Evolutionary conservation across 2,797 vertebrate species (phyloP).

Genomic region (Pristis pectinata): DNA sequence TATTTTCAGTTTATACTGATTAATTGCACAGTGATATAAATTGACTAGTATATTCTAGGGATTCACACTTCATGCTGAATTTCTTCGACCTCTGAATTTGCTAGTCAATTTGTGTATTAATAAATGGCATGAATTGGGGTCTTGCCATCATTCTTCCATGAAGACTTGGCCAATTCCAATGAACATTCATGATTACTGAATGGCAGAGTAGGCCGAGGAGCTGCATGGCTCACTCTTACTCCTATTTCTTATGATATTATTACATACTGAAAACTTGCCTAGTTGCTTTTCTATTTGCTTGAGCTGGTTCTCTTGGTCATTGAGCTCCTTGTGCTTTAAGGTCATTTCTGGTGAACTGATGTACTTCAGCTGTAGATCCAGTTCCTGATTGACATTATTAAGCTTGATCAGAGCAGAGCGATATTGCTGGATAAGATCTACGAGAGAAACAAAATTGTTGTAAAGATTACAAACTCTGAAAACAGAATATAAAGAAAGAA

Average conservation of each 20-base stretch:
- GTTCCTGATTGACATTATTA: slow-evolving; percentile 48
- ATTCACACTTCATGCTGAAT: not conserved
- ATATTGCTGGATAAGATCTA: slow-evolving; percentile 70
- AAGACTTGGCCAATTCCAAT: not conserved
- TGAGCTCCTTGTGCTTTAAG: slow-evolving; percentile 56
- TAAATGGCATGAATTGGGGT: not conserved
- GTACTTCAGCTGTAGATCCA: slow-evolving; percentile 47
- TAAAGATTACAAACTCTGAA: not conserved
- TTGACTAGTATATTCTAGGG: not conserved
- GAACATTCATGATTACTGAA: no score
- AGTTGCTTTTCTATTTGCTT: slow-evolving; percentile 63
- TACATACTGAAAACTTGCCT: slow-evolving; percentile 53
- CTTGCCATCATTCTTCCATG: not conserved
- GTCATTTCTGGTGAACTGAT: slow-evolving; percentile 57
- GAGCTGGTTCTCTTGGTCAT: slow-evolving; percentile 58
- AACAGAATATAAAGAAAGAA: not conserved
- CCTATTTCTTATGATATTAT: no score
- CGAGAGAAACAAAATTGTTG: slow-evolving; percentile 39
- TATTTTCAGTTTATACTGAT: not conserved
- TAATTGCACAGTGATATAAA: not conserved
- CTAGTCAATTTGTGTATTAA: not conserved
- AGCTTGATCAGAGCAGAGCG: slow-evolving; percentile 54
- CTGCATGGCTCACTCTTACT: no score
- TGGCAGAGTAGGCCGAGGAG: no score
- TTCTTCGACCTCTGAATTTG: not conserved